Conservation (phyloP, 2,888 invertebrate genomes). For the Eupeodes latifasciatus region DNA sequence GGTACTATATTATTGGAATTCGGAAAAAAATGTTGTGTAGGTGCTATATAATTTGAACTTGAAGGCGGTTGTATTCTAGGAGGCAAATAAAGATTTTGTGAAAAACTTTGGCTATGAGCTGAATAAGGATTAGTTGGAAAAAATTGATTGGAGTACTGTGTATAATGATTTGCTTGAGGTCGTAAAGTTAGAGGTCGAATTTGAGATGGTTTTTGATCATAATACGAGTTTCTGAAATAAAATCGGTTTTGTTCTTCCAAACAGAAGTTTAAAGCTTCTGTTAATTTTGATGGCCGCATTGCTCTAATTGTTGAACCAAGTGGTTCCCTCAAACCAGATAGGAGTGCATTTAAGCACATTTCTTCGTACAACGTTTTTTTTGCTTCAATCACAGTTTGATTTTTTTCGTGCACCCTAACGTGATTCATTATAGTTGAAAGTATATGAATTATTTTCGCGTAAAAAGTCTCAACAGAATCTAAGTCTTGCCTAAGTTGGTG, state of each 20-base stretch:
- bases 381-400: no score
- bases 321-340: slow-evolving; percentile 63
- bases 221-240: neutral
- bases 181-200: neutral
- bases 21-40: neutral
- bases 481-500: no score
- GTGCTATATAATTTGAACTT: neutral
- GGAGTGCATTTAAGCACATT: slow-evolving; percentile 61
- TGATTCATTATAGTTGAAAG: no score
- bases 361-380: slow-evolving; percentile 37
- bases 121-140: neutral
- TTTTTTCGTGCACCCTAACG: no score
- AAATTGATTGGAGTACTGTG: neutral
- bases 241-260: slow-evolving; percentile 51
- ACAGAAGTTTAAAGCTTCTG: slow-evolving; percentile 49
- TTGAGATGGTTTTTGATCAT: neutral
- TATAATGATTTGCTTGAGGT: neutral
- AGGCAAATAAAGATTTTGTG: neutral
- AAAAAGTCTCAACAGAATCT: no score
- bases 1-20: neutral
- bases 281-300: slow-evolving; percentile 56
- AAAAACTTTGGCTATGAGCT: neutral
- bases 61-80: neutral
- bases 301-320: slow-evolving; percentile 57
- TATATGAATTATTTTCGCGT: no score